Conservation (phyloP, 2,888 invertebrate species). For the Pseudoips prasinana region DNA sequence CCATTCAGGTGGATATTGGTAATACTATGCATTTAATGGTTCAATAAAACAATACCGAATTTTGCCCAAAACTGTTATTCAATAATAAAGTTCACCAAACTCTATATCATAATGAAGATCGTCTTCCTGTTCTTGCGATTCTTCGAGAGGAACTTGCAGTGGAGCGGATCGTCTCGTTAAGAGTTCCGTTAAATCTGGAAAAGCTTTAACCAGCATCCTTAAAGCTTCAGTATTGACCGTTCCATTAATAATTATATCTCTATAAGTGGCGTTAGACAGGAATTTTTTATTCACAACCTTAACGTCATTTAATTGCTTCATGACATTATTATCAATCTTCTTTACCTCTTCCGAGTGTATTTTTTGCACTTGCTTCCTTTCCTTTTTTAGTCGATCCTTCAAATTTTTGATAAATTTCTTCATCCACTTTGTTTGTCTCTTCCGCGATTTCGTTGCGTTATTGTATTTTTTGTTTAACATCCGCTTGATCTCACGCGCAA, state of each 20-base stretch:
- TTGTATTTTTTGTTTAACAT: constrained; percentile 51
- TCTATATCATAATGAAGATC: too few relatives aligned
- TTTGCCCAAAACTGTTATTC: too few relatives aligned
- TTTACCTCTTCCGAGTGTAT: constrained; percentile 53
- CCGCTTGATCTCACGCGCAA: constrained; percentile 52
- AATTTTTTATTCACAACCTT: constrained; percentile 47
- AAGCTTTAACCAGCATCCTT: too few relatives aligned
- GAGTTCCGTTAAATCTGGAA: constrained; percentile 43
- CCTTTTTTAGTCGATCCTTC: constrained; percentile 57
- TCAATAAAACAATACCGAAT: too few relatives aligned
- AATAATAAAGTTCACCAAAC: too few relatives aligned
- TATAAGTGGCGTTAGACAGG: constrained; percentile 52
- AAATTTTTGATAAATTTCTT: constrained; percentile 59
- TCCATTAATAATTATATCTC: constrained; percentile 36
- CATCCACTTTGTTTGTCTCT: constrained; percentile 57
- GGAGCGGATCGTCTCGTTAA: neutral
- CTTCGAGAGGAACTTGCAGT: too few relatives aligned
- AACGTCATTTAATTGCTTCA: constrained; percentile 44
- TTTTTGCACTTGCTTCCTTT: constrained; percentile 51
- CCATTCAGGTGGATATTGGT: too few relatives aligned
- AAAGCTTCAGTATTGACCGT: too few relatives aligned
- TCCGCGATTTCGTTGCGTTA: constrained; percentile 51
- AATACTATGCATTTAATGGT: too few relatives aligned
- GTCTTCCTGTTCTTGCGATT: too few relatives aligned
- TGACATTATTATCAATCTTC: constrained; percentile 47